Evolutionary conservation across 1,140 invertebrate genomes (phyloP), one percentile per base, ranked within the genome.

Genomic region (Argopecten irradians): DNA sequence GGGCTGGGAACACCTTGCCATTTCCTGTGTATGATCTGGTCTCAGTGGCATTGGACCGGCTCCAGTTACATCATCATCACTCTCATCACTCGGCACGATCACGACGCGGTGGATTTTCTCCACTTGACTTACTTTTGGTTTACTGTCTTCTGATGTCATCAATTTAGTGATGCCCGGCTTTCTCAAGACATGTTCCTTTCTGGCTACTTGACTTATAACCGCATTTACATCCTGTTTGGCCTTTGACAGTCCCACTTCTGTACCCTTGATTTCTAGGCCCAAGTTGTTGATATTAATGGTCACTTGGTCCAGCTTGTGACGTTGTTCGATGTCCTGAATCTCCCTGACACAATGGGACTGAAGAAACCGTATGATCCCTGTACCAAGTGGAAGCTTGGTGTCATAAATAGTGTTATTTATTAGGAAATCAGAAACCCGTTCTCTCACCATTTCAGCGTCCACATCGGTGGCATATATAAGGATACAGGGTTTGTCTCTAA

Each of bases 371-470:
- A 89, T 28, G n/a, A 90, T 87, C n/a, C 85, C 86, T 43, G 83
- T 84, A 0, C 41, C 33, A 13, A 91, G 33, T 16, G 87, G 14
- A 22, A 92, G 11, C 1, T 84, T 34, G 22, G 87, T 86, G 11
- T 89, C 82, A 36, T 85, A 90, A 35, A 84, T 39, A 9, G 87
- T 86, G 84, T 92, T 92, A 11, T 82, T 34, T 3, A 13, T 1
- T 33, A 90, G 84, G 43, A 92, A 91, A 83, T 90, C 86, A n/a
- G 89, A 13, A 16, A 90, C 83, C 0, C 86, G 34, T 34, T 90
- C 89, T 33, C 89, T 83, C 3, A 88, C 83, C 9, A 32, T 32
- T 13, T 55, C 87, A 55, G 83, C 36, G 34, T 88, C 14, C 16
- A 22, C 14, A 87, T 39, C 33, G 7, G 41, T 22, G 16, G 85